Evolutionary conservation across 2,888 invertebrate genomes (phyloP).

Genomic region (Andricus curvator): DNA sequence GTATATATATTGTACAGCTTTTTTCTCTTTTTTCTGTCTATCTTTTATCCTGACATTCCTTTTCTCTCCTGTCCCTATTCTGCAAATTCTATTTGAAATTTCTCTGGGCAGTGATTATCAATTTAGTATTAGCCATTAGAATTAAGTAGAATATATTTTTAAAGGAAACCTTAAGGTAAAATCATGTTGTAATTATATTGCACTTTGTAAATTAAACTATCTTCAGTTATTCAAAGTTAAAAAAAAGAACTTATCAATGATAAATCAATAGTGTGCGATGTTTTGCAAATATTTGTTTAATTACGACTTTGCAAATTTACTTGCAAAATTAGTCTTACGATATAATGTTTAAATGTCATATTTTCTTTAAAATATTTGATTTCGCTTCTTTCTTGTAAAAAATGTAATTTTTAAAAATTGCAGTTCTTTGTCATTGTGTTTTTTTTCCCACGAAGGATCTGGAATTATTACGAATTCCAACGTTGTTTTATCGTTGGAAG

Average conservation of each 20-base stretch:
- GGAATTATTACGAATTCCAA: neutral
- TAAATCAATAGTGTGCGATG: no score
- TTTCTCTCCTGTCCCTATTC: constrained; percentile 32
- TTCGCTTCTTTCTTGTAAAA: neutral
- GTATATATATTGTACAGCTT: constrained; percentile 22
- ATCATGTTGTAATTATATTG: no score
- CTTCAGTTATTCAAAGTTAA: no score
- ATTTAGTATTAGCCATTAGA: neutral
- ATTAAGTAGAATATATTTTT: neutral
- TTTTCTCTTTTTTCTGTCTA: constrained; percentile 16
- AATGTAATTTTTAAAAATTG: neutral
- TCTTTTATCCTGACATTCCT: constrained; percentile 11
- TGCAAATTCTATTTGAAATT: constrained; percentile 30
- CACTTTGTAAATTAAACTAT: no score
- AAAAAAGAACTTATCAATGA: no score
- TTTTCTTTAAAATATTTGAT: neutral
- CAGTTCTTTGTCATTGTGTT: neutral
- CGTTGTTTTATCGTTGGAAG: neutral
- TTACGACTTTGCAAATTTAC: no score
- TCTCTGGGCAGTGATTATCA: neutral
- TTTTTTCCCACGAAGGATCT: neutral
- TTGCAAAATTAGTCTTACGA: no score
- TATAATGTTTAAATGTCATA: no score
- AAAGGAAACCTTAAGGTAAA: neutral
- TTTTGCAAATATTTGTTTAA: no score